Percentiles rank a stretch among this genome's conserved stretches.
Evolutionary conservation across 2,888 invertebrate species (phyloP).

Genomic region (Micoletzkya japonica): DNA sequence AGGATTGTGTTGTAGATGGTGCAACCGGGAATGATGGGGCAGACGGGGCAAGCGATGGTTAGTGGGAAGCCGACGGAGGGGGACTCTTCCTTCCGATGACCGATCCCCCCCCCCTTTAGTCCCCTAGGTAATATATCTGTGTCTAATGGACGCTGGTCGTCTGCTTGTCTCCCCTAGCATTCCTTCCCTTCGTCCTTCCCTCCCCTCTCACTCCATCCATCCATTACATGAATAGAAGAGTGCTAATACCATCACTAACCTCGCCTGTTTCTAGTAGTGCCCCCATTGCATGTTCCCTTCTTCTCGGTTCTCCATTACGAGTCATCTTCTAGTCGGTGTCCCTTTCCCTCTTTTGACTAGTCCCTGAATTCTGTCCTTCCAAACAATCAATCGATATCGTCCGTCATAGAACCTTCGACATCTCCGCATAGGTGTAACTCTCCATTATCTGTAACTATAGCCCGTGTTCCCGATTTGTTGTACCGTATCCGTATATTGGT

Average conservation of each 20-base stretch:
- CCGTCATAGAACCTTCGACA: no score
- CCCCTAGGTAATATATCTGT: background rate
- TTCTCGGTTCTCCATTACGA: constrained; percentile 4
- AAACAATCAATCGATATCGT: no score
- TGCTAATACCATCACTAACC: background rate
- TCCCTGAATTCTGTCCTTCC: no score
- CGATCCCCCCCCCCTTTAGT: background rate
- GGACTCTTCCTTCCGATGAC: background rate
- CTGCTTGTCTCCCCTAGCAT: background rate
- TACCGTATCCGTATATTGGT: no score
- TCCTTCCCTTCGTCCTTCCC: background rate
- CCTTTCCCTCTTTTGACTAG: constrained; percentile 1
- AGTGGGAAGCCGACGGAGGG: constrained; percentile 9
- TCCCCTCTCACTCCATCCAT: background rate
- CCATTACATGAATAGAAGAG: no score
- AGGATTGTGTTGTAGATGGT: constrained; percentile 21
- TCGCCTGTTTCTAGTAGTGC: constrained; percentile 1
- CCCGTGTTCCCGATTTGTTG: no score
- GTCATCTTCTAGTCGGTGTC: constrained; percentile 3
- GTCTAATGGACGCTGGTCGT: constrained; percentile 27
- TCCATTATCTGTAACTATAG: no score
- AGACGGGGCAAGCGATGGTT: constrained; percentile 14
- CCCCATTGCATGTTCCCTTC: background rate
- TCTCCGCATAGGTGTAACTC: no score
- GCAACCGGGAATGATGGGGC: background rate